Base-by-base conservation (phyloP, 2,113 vertebrate genomes). In the Misgurnus mizolepis region DNA sequence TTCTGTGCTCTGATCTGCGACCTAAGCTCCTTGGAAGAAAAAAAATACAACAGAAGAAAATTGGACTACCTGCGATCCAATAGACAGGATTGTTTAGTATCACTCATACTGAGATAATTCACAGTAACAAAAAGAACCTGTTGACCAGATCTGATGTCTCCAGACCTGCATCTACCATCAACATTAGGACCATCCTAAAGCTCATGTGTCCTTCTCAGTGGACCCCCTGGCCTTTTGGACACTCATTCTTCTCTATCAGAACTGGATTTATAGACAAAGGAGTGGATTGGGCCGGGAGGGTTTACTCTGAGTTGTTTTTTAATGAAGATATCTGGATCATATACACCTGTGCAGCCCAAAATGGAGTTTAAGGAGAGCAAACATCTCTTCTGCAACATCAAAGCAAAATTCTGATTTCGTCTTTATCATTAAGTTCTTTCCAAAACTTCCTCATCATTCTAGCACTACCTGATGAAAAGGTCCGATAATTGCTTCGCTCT, bases 361-460 rank as follows among this genome's bases (percentile, higher is more conserved):
- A 14, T 66, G 74, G 61, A 76, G 61, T 66, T 66, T 41, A 49
- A 66, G 27, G 4, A 6, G 5, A 18, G 55, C 6, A 1, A 18
- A 17, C 55, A 58, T 58, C 27, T 66, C 1, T 14, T 34, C 5
- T 10, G 73, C 18, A 50, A 64, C 58, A 27, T 15, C 22, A 15
- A 27, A 12, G 58, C 61, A 1, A 11, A 39, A 4, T 64, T 34
- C 27, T 34, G 18, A 49, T 60, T 53, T 47, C 67, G 56, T 53
- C 56, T 41, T 74, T 83, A 85, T 85, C 80, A 78, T 88, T 88
- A 82, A 86, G 84, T 87, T 88, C 85, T 92, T 87, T 86, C 75
- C 84, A 87, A 86, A 88, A 79, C 80, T 83, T 67, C 78, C 78
- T 55, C 17, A 18, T 65, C 45, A 53, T 65, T 34, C 85, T 88